A percentile compares a stretch with the other conserved stretches of the same genome.
These are phyloP conservation scores for Rhinoderma darwinii DNA, from an alignment of 2,113 vertebrate genomes.

Conservation along the genomic window DNA sequence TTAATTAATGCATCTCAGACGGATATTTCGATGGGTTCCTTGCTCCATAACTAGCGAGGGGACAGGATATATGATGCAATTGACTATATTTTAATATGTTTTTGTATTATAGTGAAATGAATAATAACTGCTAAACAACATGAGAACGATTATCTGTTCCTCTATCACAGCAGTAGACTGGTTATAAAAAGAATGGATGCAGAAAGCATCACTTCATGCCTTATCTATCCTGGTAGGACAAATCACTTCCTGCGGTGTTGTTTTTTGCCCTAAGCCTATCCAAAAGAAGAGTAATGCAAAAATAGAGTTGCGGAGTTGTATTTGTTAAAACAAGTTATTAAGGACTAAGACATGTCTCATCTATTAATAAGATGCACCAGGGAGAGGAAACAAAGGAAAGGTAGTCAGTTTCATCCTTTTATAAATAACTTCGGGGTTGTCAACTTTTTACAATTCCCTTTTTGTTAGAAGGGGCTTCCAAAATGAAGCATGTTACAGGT, in stretches of 20 bases:
- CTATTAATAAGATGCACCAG: conserved; percentile 24
- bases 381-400: background rate
- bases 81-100: conserved; percentile 34
- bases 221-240: conserved; percentile 54
- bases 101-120: conserved; percentile 41
- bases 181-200: conserved; percentile 55
- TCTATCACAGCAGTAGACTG: conserved; percentile 50
- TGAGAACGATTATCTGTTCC: conserved; percentile 49
- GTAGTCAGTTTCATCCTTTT: background rate
- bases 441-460: background rate
- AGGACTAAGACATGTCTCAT: conserved; percentile 1
- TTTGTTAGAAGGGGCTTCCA: background rate
- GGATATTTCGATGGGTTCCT: background rate
- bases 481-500: background rate
- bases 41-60: background rate
- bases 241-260: conserved; percentile 39
- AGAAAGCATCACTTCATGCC: conserved; percentile 51
- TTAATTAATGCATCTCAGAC: conserved; percentile 10
- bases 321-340: conserved; percentile 44
- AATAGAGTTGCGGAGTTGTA: background rate
- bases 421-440: background rate
- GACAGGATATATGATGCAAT: conserved; percentile 23
- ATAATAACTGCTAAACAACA: conserved; percentile 58
- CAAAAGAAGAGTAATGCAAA: conserved; percentile 38
- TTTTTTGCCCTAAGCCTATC: conserved; percentile 54